phyloP scores from a whole-genome alignment of 2,888 invertebrate species.

The Coremacera marginata region DNA sequence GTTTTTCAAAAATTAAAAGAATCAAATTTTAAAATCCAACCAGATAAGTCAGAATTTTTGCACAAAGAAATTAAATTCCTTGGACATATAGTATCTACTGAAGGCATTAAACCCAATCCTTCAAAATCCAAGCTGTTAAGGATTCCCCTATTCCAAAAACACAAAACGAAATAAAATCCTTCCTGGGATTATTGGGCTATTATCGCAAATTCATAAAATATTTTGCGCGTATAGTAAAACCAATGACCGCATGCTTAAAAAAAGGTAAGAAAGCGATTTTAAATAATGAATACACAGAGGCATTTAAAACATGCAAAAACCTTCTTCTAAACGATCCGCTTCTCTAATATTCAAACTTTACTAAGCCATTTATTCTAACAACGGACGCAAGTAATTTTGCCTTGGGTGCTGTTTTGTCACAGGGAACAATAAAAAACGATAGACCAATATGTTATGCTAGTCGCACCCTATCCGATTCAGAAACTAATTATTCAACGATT shows the following conservation, averaged over 20 bases:
- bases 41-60: background rate
- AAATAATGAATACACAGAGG: background rate
- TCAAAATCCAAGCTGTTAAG: conserved; percentile 40
- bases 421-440: background rate
- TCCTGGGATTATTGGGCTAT: background rate
- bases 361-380: conserved; percentile 34
- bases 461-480: no score
- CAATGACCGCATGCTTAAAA: background rate
- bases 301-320: background rate
- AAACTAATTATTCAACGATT: no score
- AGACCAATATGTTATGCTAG: conserved; percentile 27
- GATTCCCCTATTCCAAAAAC: conserved; percentile 41
- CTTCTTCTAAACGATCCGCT: background rate
- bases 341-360: conserved; percentile 35
- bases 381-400: conserved; percentile 33
- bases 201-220: background rate
- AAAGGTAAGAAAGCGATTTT: background rate
- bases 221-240: background rate
- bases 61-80: background rate
- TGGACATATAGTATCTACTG: no score
- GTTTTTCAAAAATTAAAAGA: background rate
- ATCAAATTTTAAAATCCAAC: background rate
- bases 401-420: conserved; percentile 24
- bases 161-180: conserved; percentile 33
- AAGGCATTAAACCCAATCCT: conserved; percentile 3